Percentiles rank a stretch among this genome's conserved stretches.
These are phyloP conservation scores for Diploscapter pachys DNA, from an alignment of 1,140 invertebrate genomes.

Conservation along the genomic window DNA sequence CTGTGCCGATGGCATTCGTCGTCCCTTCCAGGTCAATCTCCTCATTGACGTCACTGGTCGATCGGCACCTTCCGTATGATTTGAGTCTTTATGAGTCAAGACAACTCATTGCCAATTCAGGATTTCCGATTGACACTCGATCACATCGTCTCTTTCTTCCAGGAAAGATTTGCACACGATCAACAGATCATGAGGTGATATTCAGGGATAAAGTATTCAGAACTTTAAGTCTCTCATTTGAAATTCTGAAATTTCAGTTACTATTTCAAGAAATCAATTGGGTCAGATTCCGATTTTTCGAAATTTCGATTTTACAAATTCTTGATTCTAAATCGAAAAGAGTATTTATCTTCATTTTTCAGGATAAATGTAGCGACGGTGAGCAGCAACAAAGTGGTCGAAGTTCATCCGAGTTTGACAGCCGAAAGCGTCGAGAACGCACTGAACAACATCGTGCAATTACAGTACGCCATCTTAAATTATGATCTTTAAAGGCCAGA, in stretches of 20 bases:
- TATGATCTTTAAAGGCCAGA: constrained; percentile 16
- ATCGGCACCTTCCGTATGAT: constrained; percentile 29
- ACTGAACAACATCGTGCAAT: constrained; percentile 33
- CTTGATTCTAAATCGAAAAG: too few relatives aligned
- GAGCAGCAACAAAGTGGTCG: constrained; percentile 37
- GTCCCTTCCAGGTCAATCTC: constrained; percentile 48
- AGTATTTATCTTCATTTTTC: constrained; percentile 1
- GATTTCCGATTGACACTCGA: constrained; percentile 44
- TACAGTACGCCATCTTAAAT: not conserved
- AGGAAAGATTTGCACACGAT: constrained; percentile 36
- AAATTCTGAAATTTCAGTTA: too few relatives aligned
- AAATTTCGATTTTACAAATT: too few relatives aligned
- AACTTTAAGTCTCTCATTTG: too few relatives aligned
- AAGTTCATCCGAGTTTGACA: not conserved
- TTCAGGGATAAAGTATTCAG: too few relatives aligned
- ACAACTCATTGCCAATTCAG: constrained; percentile 14
- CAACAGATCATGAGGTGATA: constrained; percentile 3
- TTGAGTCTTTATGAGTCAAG: constrained; percentile 5
- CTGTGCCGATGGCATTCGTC: constrained; percentile 48
- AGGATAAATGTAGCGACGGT: constrained; percentile 47
- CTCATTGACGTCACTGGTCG: constrained; percentile 47
- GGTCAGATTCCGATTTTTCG: too few relatives aligned
- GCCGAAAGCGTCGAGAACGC: constrained; percentile 16
- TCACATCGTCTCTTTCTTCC: constrained; percentile 37
- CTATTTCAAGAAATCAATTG: too few relatives aligned